Evolutionary conservation across 2,113 vertebrate species (phyloP), one percentile per base, ranked within the genome.

Genomic region (Hydrolagus affinis): DNA sequence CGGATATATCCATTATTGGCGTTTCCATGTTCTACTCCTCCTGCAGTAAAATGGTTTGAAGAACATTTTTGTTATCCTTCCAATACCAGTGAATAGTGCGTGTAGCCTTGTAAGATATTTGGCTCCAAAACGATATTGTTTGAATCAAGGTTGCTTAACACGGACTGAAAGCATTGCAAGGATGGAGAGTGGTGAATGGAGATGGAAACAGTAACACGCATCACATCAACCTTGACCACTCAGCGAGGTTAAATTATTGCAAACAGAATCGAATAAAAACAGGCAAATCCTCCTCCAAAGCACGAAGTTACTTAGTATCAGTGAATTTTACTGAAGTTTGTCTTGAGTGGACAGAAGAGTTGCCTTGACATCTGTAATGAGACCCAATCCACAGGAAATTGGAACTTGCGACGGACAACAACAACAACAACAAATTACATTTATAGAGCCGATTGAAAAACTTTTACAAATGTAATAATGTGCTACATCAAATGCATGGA

Each of bases 221-320:
- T 28, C 23, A 8, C 59, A 80, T 6, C 59, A 28, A 4, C 15
- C 14, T 66, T 83, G 60, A 83, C 1, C 14, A 4, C 28, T 19
- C 11, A 10, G 17, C 6, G 9, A 32, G 66, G 32, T 66, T 8
- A 25, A 83, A 32, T 66, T 21, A 19, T 30, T 62, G 11, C 25
- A 83, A 66, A 30, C 64, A 30, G 25, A 83, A 83, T 21, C 9
- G 25, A 28, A 66, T 78, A 66, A 0, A 78, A 78, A 28, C n/a
- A 23, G 30, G 15, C 23, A 28, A 25, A 30, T 11, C 11, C 9
- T 17, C 14, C 30, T 66, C n/a, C 78, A 83, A 4, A 15, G 30
- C 25, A 83, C 60, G 66, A 28, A 83, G 66, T 83, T 21, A 80
- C 30, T 80, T 80, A 8, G 64, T 64, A 80, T 17, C 12, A 30